Percentiles rank a stretch among this genome's conserved stretches.
phyloP scores from a whole-genome alignment of 2,888 invertebrate genomes.

The Smittia aterrima region DNA sequence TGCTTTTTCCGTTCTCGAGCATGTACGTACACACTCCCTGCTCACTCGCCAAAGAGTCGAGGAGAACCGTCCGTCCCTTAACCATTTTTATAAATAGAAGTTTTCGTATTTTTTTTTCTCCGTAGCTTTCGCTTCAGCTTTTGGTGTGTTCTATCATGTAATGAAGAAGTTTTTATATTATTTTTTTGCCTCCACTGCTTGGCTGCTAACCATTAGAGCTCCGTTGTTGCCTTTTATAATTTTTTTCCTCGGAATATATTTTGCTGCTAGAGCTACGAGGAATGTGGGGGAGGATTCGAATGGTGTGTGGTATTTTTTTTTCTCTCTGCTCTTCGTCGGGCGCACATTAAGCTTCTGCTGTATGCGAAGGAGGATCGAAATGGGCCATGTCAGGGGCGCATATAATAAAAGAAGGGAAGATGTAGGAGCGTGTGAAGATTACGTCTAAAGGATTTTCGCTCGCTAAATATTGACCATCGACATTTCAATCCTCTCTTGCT shows the following conservation, averaged over 20 bases:
- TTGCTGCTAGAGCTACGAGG: not conserved
- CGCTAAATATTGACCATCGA: no score
- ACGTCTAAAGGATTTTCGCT: not conserved
- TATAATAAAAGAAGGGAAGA: not conserved
- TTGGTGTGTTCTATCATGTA: conserved; percentile 26
- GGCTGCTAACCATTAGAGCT: conserved; percentile 26
- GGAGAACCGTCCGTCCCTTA: not conserved
- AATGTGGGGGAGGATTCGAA: not conserved
- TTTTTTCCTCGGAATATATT: conserved; percentile 17
- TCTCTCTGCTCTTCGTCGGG: not conserved
- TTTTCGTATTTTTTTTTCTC: conserved; percentile 11
- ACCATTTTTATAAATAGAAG: conserved; percentile 21
- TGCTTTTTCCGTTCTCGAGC: not conserved
- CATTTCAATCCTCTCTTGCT: no score
- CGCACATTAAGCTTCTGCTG: not conserved
- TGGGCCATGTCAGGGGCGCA: not conserved
- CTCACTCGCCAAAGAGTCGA: not conserved
- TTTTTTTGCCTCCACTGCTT: not conserved
- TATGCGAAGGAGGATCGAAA: not conserved
- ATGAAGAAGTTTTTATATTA: conserved; percentile 32
- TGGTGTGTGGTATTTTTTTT: not conserved
- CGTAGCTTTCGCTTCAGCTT: conserved; percentile 21
- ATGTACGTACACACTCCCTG: not conserved
- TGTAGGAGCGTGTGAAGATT: not conserved
- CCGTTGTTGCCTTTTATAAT: conserved; percentile 35